Evolutionary conservation across 2,113 vertebrate genomes (phyloP).

Genomic region (Jacana jacana): DNA sequence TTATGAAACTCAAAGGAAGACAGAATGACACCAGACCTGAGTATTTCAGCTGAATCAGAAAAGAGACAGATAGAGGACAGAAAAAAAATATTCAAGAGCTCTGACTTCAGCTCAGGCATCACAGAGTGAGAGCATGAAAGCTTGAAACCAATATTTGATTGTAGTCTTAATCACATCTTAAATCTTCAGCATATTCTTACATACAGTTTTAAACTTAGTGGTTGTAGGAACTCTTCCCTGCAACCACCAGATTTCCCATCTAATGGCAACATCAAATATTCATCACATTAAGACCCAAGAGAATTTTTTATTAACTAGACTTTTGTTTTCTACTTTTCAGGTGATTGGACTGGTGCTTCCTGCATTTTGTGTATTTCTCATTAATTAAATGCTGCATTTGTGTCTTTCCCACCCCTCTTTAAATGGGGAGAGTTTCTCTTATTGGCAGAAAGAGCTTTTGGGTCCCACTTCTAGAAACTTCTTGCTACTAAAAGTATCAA

Average conservation of each 20-base stretch:
- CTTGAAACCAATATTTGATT: not conserved
- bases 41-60: conserved; percentile 2
- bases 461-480: not conserved
- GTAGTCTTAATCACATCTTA: not conserved
- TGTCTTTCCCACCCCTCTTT: not conserved
- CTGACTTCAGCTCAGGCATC: not conserved
- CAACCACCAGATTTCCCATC: not conserved
- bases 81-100: not conserved
- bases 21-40: not conserved
- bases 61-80: not conserved
- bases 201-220: not conserved
- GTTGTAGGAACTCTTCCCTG: not conserved
- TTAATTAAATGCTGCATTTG: not conserved
- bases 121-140: not conserved
- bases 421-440: not conserved
- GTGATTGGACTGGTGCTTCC: not conserved
- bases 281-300: not conserved
- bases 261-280: not conserved
- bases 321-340: not conserved
- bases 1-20: not conserved
- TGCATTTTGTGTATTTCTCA: not conserved
- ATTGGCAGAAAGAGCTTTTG: not conserved
- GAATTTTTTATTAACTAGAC: not conserved
- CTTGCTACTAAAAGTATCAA: not conserved
- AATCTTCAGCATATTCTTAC: not conserved